These are phyloP conservation scores for Synanceia verrucosa DNA, from an alignment of 2,797 vertebrate genomes.

Conservation along the genomic window DNA sequence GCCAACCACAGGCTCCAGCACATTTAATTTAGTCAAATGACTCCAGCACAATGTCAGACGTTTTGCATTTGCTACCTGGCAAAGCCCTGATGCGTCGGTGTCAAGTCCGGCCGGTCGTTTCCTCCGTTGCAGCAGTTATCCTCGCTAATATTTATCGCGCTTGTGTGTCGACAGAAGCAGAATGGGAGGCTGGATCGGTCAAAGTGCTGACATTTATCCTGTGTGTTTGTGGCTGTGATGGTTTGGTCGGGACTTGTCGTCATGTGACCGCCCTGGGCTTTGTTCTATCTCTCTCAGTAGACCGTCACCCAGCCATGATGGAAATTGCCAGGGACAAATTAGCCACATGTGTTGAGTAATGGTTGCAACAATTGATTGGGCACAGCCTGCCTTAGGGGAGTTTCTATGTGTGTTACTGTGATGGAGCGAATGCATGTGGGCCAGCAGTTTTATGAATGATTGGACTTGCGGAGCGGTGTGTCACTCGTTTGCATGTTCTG, in stretches of 20 bases:
- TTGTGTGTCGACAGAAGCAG: conserved; percentile 47
- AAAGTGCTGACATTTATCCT: conserved; percentile 70
- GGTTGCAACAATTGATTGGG: conserved; percentile 72
- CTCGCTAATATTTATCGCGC: conserved; percentile 38
- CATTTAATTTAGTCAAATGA: conserved; percentile 62
- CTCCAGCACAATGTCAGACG: conserved; percentile 46
- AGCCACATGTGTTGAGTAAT: conserved; percentile 76
- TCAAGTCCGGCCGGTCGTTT: conserved; percentile 22
- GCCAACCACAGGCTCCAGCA: conserved; percentile 64
- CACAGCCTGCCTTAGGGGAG: conserved; percentile 46
- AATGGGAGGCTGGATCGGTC: conserved; percentile 55
- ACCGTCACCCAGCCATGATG: conserved; percentile 66
- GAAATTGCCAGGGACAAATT: conserved; percentile 75
- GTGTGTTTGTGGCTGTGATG: conserved; percentile 71
- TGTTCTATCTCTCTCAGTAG: conserved; percentile 67
- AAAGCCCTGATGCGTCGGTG: conserved; percentile 31
- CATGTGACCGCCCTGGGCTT: conserved; percentile 51
- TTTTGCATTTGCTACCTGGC: conserved; percentile 51
- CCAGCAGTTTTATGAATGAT: conserved; percentile 8
- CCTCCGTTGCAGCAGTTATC: conserved; percentile 13
- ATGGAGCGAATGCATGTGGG: conserved; percentile 7
- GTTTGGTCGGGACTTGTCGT: conserved; percentile 58
- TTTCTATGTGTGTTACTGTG: conserved; percentile 12
- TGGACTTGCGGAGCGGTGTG: not conserved
- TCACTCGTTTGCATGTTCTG: not conserved